phyloP scores from a whole-genome alignment of 2,797 vertebrate species.

The Enteromius afrohamiltoni region DNA sequence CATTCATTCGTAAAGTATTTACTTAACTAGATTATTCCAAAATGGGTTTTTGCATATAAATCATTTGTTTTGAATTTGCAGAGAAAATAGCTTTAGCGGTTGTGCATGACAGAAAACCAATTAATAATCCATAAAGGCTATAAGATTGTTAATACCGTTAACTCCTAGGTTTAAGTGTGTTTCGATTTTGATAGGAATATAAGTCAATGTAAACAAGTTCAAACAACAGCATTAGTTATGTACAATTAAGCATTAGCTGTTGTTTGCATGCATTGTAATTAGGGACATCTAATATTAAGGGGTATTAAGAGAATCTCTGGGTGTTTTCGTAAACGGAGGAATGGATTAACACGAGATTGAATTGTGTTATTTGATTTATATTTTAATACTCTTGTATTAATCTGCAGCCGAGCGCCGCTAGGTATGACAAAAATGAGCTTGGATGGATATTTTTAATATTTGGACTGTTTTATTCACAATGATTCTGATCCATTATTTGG shows the following conservation, averaged over 20 bases:
- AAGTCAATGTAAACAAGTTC: not conserved
- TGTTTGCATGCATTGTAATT: constrained; percentile 12
- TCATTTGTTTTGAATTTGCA: not conserved
- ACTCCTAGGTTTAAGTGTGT: not conserved
- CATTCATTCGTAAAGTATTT: not conserved
- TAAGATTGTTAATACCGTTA: not conserved
- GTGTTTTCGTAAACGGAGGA: not conserved
- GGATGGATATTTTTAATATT: not conserved
- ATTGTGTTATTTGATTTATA: not conserved
- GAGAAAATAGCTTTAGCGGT: not conserved
- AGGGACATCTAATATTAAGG: not conserved
- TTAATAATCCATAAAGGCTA: not conserved
- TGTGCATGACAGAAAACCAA: not conserved
- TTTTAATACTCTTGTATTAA: not conserved
- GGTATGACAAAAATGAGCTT: not conserved
- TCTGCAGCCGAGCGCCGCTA: not conserved
- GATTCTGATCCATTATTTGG: not conserved
- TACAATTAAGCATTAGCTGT: not conserved
- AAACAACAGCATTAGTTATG: not conserved
- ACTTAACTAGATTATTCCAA: not conserved
- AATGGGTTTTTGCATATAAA: not conserved
- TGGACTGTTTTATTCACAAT: not conserved
- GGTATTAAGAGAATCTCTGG: constrained; percentile 11
- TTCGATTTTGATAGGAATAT: not conserved
- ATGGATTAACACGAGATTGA: constrained; percentile 8